Evolutionary conservation across 2,797 vertebrate species (phyloP).

Genomic region (Petrocephalus schoutedeni): DNA sequence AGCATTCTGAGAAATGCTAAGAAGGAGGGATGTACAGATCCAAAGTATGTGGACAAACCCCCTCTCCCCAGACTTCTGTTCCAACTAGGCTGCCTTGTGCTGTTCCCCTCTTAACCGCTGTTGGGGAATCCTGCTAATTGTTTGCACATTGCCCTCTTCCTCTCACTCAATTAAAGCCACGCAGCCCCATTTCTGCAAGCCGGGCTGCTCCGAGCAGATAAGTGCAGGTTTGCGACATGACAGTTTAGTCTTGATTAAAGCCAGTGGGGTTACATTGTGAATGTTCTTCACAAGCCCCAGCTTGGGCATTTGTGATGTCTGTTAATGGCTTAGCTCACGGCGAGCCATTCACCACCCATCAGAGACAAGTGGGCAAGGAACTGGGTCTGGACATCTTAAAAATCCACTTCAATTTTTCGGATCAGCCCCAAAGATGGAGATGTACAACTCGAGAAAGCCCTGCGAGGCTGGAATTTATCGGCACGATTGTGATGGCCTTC

Average conservation of each 20-base stretch:
- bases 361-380: not conserved
- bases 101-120: constrained; percentile 22
- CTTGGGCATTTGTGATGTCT: not conserved
- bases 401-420: constrained; percentile 1
- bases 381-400: not conserved
- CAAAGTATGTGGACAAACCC: constrained; percentile 1
- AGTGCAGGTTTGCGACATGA: not conserved
- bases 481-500: constrained; percentile 42
- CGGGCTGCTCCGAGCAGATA: constrained; percentile 25
- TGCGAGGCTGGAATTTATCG: constrained; percentile 39
- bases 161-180: constrained; percentile 55
- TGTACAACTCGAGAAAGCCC: not conserved
- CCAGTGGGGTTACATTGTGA: not conserved
- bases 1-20: not conserved
- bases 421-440: constrained; percentile 6
- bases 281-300: not conserved
- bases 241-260: not conserved
- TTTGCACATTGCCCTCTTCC: constrained; percentile 56
- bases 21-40: not conserved
- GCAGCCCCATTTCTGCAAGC: constrained; percentile 48
- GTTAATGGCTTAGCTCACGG: not conserved
- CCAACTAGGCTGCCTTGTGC: not conserved
- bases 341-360: not conserved
- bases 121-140: constrained; percentile 62
- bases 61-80: not conserved